Evolutionary conservation across 2,888 invertebrate species (phyloP).

Genomic region (Saturnia pavonia): DNA sequence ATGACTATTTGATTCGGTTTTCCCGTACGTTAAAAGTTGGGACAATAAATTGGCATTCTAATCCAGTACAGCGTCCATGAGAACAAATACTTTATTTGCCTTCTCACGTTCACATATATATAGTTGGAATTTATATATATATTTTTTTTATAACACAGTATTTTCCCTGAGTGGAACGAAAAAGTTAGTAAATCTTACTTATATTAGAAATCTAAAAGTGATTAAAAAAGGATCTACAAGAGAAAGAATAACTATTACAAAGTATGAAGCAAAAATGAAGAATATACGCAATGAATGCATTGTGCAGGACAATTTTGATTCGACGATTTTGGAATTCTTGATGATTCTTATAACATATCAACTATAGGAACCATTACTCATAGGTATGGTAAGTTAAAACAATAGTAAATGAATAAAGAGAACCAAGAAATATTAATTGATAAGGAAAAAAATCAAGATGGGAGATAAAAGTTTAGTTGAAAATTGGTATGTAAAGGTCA

Average conservation of each 20-base stretch:
- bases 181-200: not conserved
- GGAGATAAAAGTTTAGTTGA: too few species aligned
- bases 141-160: not conserved
- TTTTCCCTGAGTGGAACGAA: not conserved
- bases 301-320: too few species aligned
- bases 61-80: not conserved
- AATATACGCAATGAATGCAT: not conserved
- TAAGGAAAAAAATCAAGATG: too few species aligned
- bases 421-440: too few species aligned
- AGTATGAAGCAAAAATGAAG: not conserved
- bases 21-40: not conserved
- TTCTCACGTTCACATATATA: not conserved
- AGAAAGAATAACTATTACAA: not conserved
- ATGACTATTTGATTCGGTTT: not conserved
- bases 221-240: not conserved
- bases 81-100: conserved; percentile 2
- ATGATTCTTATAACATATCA: too few species aligned
- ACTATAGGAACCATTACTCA: too few species aligned
- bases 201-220: not conserved
- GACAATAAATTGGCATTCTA: conserved; percentile 2
- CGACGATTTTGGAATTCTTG: too few species aligned
- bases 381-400: too few species aligned
- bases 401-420: too few species aligned
- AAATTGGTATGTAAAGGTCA: too few species aligned
- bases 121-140: not conserved